Evolutionary conservation across 2,888 invertebrate genomes (phyloP), one percentile per base, ranked within the genome.

Genomic region (Tenthredo amoena): DNA sequence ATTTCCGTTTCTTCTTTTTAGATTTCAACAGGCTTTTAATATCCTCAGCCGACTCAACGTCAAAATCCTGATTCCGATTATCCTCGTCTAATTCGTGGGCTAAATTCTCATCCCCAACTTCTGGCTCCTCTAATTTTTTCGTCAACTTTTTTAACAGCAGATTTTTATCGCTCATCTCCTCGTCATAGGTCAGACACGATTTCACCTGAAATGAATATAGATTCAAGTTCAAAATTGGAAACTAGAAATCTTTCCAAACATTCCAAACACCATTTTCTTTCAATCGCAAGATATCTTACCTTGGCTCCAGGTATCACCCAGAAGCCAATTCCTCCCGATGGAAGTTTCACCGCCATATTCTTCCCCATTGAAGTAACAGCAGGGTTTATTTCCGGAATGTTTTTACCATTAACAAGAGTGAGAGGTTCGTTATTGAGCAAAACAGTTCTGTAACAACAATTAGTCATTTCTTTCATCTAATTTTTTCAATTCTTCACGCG

Each of bases 241-340:
- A 47, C 40, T 15, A 21, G 3, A 55, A 34, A 6, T 10, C 21
- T 79, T 58, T n/a, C 18, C 37, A n/a, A 37, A 72, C 34, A 31
- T 7, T 31, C 6, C 1, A 50, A 34, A 18, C 2, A 18, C 18
- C 0, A 18, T 26, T 68, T 34, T 1, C 68, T 34, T 18, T 34
- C 5, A 31, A 12, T 26, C 26, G 3, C 26, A 31, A 26, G 96
- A 26, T 95, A 95, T 82, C 95, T 94, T 37, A 96, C 93, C 90
- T 96, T 95, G 0, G 96, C 95, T 84, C 95, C 95, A 0, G 97
- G 96, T 15, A 97, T 91, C 0, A 97, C 96, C 96, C 97, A 97
- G 92, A 97, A 97, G 0, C 96, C 96, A 74, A 97, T 95, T 0
- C 96, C 96, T 89, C 95, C 95, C 0, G 96, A 94, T 1, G 97